Conservation (phyloP, 2,888 invertebrate genomes). For the Alloplasta piceator region DNA sequence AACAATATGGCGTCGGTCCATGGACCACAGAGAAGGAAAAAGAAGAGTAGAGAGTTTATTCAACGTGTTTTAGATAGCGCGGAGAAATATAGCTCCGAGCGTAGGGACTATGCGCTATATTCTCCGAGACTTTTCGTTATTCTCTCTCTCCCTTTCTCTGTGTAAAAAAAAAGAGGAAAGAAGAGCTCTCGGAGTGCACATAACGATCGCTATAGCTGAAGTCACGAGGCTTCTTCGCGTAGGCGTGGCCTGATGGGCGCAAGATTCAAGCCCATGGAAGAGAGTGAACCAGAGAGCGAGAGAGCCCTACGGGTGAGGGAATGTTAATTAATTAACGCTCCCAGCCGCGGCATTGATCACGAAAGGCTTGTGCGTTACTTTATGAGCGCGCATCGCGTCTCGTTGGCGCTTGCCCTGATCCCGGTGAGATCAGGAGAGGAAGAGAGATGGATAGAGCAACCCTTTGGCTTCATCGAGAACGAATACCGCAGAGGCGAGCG, state of each 20-base stretch:
- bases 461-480: slow-evolving; percentile 42
- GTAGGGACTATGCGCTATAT: slow-evolving; percentile 7
- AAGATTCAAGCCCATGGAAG: slow-evolving; percentile 3
- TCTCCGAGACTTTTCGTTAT: slow-evolving; percentile 30
- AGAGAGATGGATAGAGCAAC: neutral
- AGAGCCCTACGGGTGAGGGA: slow-evolving; percentile 72
- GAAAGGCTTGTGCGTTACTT: slow-evolving; percentile 63
- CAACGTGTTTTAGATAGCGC: neutral
- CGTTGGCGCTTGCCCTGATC: slow-evolving; percentile 40
- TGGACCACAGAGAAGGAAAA: neutral
- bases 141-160: slow-evolving; percentile 14
- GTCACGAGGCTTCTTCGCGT: slow-evolving; percentile 56
- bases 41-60: slow-evolving; percentile 28
- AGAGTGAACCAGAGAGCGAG: slow-evolving; percentile 19
- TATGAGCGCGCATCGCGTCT: slow-evolving; percentile 57
- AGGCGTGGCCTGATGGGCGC: slow-evolving; percentile 56
- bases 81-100: slow-evolving; percentile 36
- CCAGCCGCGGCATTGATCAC: slow-evolving; percentile 76
- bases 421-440: slow-evolving; percentile 18
- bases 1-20: neutral
- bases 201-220: slow-evolving; percentile 57
- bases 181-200: slow-evolving; percentile 13
- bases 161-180: slow-evolving; percentile 5
- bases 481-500: slow-evolving; percentile 50
- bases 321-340: slow-evolving; percentile 78